Base-by-base conservation (phyloP, 2,113 vertebrate genomes). In the Stegastes partitus region DNA sequence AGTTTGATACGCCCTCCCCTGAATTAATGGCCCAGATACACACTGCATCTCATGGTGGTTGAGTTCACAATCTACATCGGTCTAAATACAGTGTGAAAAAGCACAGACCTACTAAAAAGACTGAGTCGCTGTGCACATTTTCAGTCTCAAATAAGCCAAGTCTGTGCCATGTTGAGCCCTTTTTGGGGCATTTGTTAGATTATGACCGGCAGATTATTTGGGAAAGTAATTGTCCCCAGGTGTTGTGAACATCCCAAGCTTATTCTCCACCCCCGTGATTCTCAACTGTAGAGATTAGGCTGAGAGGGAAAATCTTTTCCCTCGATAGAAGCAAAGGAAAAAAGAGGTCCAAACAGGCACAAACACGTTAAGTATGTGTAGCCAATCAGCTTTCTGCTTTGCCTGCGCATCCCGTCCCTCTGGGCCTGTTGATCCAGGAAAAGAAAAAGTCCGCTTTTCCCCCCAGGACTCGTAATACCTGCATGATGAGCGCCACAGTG, bases 361-460 rank as follows among this genome's bases (percentile, higher is more conserved):
- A 87, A 89, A 82, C 73, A 80, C 67, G 39, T 59, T 83, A 90
- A 92, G 89, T 77, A 91, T 76, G 89, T 90, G 93, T 89, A 86
- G 82, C 93, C 89, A 93, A 92, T 94, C 85, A 89, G 90, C 89
- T 91, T 90, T 87, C 76, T 84, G 78, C 84, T 80, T 90, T 90
- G 66, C 79, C 51, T 73, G 74, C 84, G 78, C 56, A 79, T 67
- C 82, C 59, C 66, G 69, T 87, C 83, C 90, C 92, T 82, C 68
- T 53, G 83, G 85, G 88, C 81, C 71, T 56, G 56, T 53, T 84
- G 83, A 93, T 90, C 83, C 85, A 70, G 74, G 83, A 74, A 76
- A 67, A 80, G 87, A 84, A 83, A n/a, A 79, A 90, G 86, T 80
- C 83, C 74, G 69, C 56, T 58, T 83, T 81, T 49, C 28, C 77